Base-by-base conservation (phyloP, 2,797 vertebrate genomes). In the Peromyscus melanophrys region DNA sequence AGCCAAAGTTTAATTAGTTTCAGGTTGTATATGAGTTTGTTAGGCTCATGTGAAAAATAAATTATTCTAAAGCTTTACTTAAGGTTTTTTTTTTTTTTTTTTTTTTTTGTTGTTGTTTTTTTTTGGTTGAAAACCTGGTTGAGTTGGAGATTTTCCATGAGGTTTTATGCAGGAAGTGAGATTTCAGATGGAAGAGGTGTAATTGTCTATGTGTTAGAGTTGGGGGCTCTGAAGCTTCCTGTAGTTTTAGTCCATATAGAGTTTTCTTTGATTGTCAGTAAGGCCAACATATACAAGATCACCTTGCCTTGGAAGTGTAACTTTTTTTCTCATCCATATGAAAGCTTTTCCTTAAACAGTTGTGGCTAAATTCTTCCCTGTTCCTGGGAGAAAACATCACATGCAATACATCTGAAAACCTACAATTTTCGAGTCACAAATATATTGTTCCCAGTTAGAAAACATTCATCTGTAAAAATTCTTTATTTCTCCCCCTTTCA, bases 341-440 rank as follows among this genome's bases (percentile, higher is more conserved):
- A 57, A 75, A 83, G 0, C 43, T 77, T 93, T 82, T 43, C 8
- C 1, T 37, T 34, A 17, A 93, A 52, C 3, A 8, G 17, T 10
- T 12, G 1, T 83, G 37, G 19, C 23, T 46, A 86, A 40, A 61
- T 57, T 94, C 27, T 94, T 88, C 57, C 17, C 67, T 4, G 0
- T 4, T 89, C 4, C 5, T 27, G 10, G 63, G 29, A 94, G 37
- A 89, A 29, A 89, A 77, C 14, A 31, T 71, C 34, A 84, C n/a
- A 84, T 55, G 14, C 67, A 69, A 29, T 69, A 65, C 75, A 87
- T 88, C n/a, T 82, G 25, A 92, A 55, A 31, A 25, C 2, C 92
- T 63, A 89, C 3, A 23, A 43, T 78, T 94, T 95, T 78, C 78
- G 4, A 88, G 21, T 93, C 88, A 92, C 12, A 94, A 81, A 75